These are phyloP conservation scores for Varecia variegata DNA, from an alignment of 2,797 vertebrate species.

Conservation along the genomic window DNA sequence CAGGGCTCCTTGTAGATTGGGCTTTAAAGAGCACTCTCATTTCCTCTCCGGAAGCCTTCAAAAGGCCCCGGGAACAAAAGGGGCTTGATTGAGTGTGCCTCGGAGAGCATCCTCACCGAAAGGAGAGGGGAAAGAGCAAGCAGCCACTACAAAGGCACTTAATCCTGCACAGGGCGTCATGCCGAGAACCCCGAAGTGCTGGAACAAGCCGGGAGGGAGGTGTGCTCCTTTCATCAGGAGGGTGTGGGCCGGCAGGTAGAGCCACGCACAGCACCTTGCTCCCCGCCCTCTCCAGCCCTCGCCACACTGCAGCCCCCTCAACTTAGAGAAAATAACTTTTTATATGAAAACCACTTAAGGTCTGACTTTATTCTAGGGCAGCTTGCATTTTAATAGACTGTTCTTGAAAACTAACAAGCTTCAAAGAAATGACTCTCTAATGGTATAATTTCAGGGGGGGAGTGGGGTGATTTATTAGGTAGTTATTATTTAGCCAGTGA, in stretches of 20 bases:
- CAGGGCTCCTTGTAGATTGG: background rate
- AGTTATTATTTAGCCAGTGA: background rate
- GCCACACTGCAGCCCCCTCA: background rate
- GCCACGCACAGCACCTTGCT: background rate
- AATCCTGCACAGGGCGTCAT: background rate
- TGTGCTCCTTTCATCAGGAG: constrained; percentile 5
- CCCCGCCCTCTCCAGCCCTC: background rate
- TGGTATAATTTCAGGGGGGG: background rate
- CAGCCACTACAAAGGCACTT: constrained; percentile 10
- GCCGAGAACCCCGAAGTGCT: background rate
- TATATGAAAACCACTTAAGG: background rate
- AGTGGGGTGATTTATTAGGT: background rate
- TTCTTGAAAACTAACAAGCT: background rate
- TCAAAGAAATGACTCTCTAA: constrained; percentile 24
- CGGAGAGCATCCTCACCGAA: constrained; percentile 30
- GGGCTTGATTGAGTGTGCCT: constrained; percentile 39
- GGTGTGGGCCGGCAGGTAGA: background rate
- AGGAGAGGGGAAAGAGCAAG: background rate
- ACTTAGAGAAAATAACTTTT: background rate
- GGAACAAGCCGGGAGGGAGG: background rate
- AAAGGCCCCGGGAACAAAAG: constrained; percentile 42
- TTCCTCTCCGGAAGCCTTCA: constrained; percentile 62
- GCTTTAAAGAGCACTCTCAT: background rate
- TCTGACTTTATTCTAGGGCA: background rate
- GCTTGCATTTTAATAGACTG: background rate